Conservation (phyloP, 2,113 vertebrate species). For the Alaudala cheleensis region DNA sequence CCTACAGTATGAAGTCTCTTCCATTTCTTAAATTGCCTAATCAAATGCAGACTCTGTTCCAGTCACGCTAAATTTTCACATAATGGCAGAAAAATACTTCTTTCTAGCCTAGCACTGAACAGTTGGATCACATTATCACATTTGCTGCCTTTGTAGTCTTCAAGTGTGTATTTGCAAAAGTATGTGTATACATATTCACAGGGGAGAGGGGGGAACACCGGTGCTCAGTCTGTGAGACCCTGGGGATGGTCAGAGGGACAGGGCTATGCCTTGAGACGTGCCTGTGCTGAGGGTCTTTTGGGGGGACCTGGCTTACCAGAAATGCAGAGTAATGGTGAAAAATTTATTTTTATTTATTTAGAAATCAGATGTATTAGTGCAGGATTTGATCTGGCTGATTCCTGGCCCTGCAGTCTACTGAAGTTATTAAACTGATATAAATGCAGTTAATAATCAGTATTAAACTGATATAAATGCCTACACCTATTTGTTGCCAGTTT, state of each 20-base stretch:
- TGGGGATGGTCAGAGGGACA: background rate
- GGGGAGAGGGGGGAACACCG: background rate
- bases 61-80: conserved; percentile 80
- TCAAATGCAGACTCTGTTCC: conserved; percentile 76
- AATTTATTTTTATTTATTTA: background rate
- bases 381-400: background rate
- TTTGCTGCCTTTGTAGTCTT: conserved; percentile 48
- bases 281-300: background rate
- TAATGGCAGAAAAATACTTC: conserved; percentile 67
- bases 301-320: background rate
- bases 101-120: conserved; percentile 49
- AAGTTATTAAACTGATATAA: background rate
- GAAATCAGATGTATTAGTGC: background rate
- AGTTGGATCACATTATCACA: conserved; percentile 65
- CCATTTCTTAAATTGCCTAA: conserved; percentile 72
- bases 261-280: background rate
- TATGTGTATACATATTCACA: background rate
- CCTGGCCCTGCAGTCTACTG: background rate
- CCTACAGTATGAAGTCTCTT: conserved; percentile 72
- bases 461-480: background rate
- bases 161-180: background rate
- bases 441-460: background rate
- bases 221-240: background rate
- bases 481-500: background rate
- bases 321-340: background rate